Evolutionary conservation across 92 coral and sea anemone genomes (phyloP).

Genomic region (Micromussa lordhowensis): DNA sequence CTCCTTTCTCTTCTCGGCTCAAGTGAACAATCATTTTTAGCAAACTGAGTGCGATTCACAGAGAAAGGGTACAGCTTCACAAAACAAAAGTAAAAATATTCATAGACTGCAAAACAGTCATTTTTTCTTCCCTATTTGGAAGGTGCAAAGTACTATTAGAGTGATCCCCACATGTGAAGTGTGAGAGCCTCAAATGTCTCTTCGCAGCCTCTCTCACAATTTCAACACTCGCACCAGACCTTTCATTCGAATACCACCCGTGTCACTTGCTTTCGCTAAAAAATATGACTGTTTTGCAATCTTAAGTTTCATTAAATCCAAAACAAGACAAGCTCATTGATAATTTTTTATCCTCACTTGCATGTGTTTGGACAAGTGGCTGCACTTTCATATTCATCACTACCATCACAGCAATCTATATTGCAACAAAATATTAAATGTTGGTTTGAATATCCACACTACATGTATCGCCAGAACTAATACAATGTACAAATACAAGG

Average conservation of each 20-base stretch:
- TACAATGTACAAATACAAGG: neutral
- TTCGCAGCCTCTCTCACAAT: too few relatives aligned
- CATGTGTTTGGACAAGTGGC: constrained; percentile 82
- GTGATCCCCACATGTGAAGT: too few relatives aligned
- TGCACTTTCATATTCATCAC: constrained; percentile 87
- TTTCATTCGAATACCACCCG: too few relatives aligned
- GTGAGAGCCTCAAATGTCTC: too few relatives aligned
- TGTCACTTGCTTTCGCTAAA: too few relatives aligned
- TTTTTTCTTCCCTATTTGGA: too few relatives aligned
- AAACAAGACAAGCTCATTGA: neutral
- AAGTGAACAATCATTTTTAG: constrained; percentile 49
- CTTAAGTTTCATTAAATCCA: too few relatives aligned
- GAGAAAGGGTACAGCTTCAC: constrained; percentile 49
- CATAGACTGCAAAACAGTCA: too few relatives aligned
- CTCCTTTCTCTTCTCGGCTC: constrained; percentile 87
- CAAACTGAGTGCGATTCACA: constrained; percentile 68
- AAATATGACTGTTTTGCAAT: too few relatives aligned
- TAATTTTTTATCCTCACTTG: constrained; percentile 68
- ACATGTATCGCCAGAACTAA: neutral
- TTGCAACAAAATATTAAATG: too few relatives aligned
- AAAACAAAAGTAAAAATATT: neutral
- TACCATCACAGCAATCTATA: constrained; percentile 97
- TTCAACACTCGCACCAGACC: too few relatives aligned
- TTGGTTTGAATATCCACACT: neutral
- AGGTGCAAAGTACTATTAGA: too few relatives aligned